Base-by-base conservation (phyloP, 2,113 vertebrate species). In the Brachirus orientalis region DNA sequence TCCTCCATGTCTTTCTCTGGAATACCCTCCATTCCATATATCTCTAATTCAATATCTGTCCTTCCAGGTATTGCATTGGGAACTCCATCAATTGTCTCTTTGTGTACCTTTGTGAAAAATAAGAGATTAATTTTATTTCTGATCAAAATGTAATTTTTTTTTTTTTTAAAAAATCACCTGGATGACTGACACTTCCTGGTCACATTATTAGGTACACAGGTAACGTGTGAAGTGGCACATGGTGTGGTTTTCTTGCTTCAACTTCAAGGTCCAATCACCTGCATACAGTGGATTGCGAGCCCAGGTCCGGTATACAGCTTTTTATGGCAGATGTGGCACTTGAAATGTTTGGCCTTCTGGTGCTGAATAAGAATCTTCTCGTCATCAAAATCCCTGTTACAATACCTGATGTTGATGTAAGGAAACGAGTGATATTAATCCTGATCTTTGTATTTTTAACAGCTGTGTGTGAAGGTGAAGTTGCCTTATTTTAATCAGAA, bases 11-110 rank as follows among this genome's bases (percentile, higher is more conserved):
- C 96, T 88, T 97, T 98, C 74, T 97, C 96, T 36, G 96, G 96
- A 92, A 98, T 98, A 69, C 96, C 96, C 75, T 98, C 96, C 96
- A 98, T 98, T 65, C 96, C 96, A 68, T 98, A 97, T 62, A 98
- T 98, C 91, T 98, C 96, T 92, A 97, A 90, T 81, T 98, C 96
- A 82, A 98, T 96, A 47, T 98, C 96, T 67, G 95, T 96, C 89
- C 96, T 94, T 72, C 96, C 96, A 2, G 96, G 96, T 88, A 98
- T 97, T 40, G 96, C 96, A 88, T 98, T 97, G 71, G 96, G 96
- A 86, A 98, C 96, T 50, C 94, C 95, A 79, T 97, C 96, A 85
- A 97, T 96, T 50, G 96, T 98, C 89, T 98, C 96, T 88, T 98
- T 98, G 87, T 98, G 96, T 7, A 98, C 96, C 96, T 98, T 7